These are phyloP conservation scores for Malacoctenus gilli DNA, from an alignment of 2,797 vertebrate genomes.

Conservation along the genomic window DNA sequence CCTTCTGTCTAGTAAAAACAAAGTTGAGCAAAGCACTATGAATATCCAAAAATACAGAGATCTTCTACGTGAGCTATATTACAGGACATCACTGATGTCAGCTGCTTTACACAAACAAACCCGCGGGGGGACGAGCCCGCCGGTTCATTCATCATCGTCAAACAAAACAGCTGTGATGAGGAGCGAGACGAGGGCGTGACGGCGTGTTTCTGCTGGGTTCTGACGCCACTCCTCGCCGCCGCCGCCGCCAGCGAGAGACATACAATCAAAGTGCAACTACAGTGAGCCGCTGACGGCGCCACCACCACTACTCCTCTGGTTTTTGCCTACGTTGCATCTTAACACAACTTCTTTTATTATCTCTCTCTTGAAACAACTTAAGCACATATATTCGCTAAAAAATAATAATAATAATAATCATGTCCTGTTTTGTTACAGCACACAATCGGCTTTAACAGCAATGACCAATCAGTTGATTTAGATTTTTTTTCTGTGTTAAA, in stretches of 20 bases:
- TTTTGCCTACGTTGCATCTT: slow-evolving; percentile 44
- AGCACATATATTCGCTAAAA: slow-evolving; percentile 17
- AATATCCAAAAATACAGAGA: slow-evolving; percentile 94
- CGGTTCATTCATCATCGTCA: slow-evolving; percentile 82
- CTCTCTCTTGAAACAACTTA: slow-evolving; percentile 38
- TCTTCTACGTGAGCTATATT: slow-evolving; percentile 88
- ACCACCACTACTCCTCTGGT: slow-evolving; percentile 18
- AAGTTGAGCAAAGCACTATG: slow-evolving; percentile 87
- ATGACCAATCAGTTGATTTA: slow-evolving; percentile 60
- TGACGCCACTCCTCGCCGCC: slow-evolving; percentile 33
- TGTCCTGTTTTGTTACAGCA: slow-evolving; percentile 31
- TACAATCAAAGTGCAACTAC: slow-evolving; percentile 79
- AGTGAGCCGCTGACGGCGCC: slow-evolving; percentile 37
- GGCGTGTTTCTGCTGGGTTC: slow-evolving; percentile 59
- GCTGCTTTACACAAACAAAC: slow-evolving; percentile 94
- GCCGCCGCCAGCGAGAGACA: slow-evolving; percentile 40
- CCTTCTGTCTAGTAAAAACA: slow-evolving; percentile 84
- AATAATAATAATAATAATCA: too few relatives aligned
- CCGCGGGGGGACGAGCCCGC: slow-evolving; percentile 63
- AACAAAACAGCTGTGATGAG: slow-evolving; percentile 42
- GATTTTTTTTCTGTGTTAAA: slow-evolving; percentile 65
- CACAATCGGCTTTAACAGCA: slow-evolving; percentile 63
- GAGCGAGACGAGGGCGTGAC: slow-evolving; percentile 48
- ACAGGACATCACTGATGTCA: slow-evolving; percentile 99
- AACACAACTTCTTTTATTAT: too few relatives aligned